Evolutionary conservation across 2,888 invertebrate species (phyloP).

Genomic region (Cyclophora punctaria): DNA sequence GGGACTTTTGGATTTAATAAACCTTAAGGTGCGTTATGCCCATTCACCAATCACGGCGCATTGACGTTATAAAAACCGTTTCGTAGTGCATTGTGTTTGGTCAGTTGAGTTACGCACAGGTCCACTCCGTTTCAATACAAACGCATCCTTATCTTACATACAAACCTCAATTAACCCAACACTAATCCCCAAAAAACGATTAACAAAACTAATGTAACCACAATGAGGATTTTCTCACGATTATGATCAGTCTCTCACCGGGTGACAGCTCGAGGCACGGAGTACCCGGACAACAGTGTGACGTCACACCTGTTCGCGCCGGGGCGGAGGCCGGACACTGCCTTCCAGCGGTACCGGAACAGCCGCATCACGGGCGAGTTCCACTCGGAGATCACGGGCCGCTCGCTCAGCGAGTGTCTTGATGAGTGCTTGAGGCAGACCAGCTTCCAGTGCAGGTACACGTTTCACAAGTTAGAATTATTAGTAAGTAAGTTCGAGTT

Average conservation of each 20-base stretch:
- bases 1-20: too few species aligned
- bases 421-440: conserved; percentile 93
- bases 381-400: conserved; percentile 91
- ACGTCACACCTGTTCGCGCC: conserved; percentile 89
- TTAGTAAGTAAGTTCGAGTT: too few species aligned
- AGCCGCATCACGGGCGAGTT: conserved; percentile 90
- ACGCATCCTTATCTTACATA: too few species aligned
- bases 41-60: too few species aligned
- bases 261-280: conserved; percentile 87
- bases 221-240: conserved; percentile 63
- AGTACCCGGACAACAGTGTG: conserved; percentile 91
- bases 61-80: too few species aligned
- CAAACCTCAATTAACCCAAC: conserved; percentile 5
- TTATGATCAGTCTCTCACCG: conserved; percentile 73
- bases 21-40: too few species aligned
- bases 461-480: too few species aligned
- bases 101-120: too few species aligned
- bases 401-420: conserved; percentile 91
- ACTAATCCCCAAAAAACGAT: conserved; percentile 6
- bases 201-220: conserved; percentile 37
- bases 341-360: conserved; percentile 90
- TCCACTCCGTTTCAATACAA: too few species aligned
- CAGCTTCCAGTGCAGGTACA: conserved; percentile 86
- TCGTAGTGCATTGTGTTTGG: too few species aligned
- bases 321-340: conserved; percentile 88